These are phyloP conservation scores for Hipposideros armiger DNA, from an alignment of 2,113 vertebrate genomes.

Conservation along the genomic window DNA sequence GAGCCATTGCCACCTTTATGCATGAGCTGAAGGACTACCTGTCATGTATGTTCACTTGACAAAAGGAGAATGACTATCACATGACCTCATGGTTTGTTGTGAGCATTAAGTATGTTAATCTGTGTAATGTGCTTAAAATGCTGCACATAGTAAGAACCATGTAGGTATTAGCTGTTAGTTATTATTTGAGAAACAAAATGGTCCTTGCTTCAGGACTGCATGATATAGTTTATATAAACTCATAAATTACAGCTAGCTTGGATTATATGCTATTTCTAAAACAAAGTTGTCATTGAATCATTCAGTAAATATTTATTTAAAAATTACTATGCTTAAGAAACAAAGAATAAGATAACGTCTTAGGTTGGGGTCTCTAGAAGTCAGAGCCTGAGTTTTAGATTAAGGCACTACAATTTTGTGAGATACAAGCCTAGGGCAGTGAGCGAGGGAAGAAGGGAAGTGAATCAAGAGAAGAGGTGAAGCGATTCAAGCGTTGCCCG, in stretches of 20 bases:
- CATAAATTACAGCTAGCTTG: background rate
- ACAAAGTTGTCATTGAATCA: background rate
- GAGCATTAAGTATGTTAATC: background rate
- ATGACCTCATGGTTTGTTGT: background rate
- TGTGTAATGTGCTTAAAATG: background rate
- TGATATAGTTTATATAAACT: background rate
- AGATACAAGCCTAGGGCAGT: background rate
- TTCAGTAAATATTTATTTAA: background rate
- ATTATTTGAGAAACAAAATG: background rate
- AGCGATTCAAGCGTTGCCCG: background rate
- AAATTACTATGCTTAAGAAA: background rate
- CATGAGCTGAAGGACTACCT: background rate
- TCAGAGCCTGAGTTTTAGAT: background rate
- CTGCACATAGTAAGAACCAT: background rate
- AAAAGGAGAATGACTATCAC: background rate
- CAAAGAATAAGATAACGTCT: background rate
- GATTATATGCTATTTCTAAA: slow-evolving; percentile 1
- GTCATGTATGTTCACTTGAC: background rate
- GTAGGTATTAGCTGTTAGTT: background rate
- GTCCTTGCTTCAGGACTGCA: background rate
- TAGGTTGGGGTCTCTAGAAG: background rate
- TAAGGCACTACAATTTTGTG: background rate
- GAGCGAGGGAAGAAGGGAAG: background rate
- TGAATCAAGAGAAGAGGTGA: background rate
- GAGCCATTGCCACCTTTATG: background rate